These are phyloP conservation scores for Halocaridina rubra DNA, from an alignment of 2,888 invertebrate species.

Conservation along the genomic window DNA sequence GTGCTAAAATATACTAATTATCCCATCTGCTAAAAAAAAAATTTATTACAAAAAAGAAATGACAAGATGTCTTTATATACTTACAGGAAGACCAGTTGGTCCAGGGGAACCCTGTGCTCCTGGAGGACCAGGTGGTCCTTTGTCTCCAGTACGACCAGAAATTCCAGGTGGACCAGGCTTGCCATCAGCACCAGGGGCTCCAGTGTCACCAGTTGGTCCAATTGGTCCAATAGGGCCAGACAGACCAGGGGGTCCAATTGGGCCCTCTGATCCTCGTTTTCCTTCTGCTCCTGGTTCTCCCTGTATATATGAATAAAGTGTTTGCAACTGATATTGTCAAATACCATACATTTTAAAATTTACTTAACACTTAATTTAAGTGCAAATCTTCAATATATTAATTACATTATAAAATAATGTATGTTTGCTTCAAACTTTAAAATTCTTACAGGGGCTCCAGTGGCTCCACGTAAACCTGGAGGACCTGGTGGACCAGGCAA, in stretches of 20 bases:
- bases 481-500: constrained; percentile 67
- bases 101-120: constrained; percentile 78
- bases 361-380: too few species aligned
- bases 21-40: too few species aligned
- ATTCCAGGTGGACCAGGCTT: constrained; percentile 80
- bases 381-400: too few species aligned
- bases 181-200: constrained; percentile 71
- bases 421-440: too few species aligned
- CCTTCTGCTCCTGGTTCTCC: constrained; percentile 76
- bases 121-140: constrained; percentile 77
- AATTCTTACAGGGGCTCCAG: constrained; percentile 72
- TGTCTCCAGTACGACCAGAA: constrained; percentile 80
- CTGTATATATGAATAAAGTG: too few species aligned
- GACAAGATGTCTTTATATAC: constrained; percentile 52
- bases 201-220: constrained; percentile 74
- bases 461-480: constrained; percentile 69
- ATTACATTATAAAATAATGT: too few species aligned
- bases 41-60: too few species aligned
- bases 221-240: constrained; percentile 77
- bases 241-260: constrained; percentile 77
- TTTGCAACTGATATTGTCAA: too few species aligned
- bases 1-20: not conserved
- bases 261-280: constrained; percentile 78
- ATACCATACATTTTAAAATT: too few species aligned
- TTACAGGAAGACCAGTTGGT: constrained; percentile 78